A percentile compares a stretch with the other conserved stretches of the same genome.
These are phyloP conservation scores for Zaprionus nigranus DNA, from an alignment of 1,140 invertebrate species.

Conservation along the genomic window DNA sequence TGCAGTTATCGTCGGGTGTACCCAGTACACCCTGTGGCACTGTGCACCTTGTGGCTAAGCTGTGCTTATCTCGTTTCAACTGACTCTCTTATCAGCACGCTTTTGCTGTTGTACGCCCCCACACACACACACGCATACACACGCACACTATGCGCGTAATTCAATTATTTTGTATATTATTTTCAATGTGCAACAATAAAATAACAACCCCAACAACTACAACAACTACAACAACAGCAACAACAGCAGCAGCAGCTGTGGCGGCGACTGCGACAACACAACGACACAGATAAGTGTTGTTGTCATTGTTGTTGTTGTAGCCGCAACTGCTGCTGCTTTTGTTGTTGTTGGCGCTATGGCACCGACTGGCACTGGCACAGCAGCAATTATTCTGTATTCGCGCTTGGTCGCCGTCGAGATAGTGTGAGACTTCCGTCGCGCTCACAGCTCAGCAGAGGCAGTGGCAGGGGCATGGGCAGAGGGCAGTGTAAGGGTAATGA, in stretches of 20 bases:
- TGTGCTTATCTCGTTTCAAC: constrained; percentile 58
- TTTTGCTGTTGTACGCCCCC: constrained; percentile 64
- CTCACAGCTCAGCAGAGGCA: background rate
- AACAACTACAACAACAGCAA: constrained; percentile 32
- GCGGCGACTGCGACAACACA: constrained; percentile 49
- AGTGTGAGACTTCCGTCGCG: constrained; percentile 51
- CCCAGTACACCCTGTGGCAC: background rate
- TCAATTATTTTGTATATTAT: constrained; percentile 83
- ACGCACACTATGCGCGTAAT: constrained; percentile 51
- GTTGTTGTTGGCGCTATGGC: constrained; percentile 74
- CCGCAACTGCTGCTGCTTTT: constrained; percentile 36
- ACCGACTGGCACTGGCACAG: constrained; percentile 71
- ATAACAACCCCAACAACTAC: constrained; percentile 60
- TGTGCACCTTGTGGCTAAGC: constrained; percentile 21
- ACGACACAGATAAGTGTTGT: constrained; percentile 60
- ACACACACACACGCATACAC: constrained; percentile 20
- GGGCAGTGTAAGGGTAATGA: background rate
- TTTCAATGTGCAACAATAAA: constrained; percentile 81
- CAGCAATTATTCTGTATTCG: constrained; percentile 70
- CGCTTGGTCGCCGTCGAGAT: constrained; percentile 68
- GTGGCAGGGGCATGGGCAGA: background rate
- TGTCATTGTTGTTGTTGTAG: constrained; percentile 52
- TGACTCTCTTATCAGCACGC: constrained; percentile 63
- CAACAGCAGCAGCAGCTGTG: constrained; percentile 50
- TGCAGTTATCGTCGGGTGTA: constrained; percentile 20